These are phyloP conservation scores for Proteles cristata DNA, from an alignment of 2,113 vertebrate species.

Conservation along the genomic window DNA sequence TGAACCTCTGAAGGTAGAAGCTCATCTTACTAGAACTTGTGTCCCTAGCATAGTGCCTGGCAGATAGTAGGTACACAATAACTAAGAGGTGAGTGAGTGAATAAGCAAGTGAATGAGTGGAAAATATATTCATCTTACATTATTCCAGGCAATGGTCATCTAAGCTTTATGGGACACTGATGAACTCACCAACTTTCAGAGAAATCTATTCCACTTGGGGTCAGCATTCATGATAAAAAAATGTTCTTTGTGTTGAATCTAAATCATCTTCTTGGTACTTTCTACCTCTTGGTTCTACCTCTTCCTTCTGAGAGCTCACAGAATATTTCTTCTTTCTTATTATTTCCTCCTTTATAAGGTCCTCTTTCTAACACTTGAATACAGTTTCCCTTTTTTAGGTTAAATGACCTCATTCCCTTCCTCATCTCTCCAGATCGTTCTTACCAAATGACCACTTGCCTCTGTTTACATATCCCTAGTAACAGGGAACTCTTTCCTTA, in stretches of 20 bases:
- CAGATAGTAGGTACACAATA: not conserved
- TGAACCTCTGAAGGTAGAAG: not conserved
- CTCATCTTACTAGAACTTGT: not conserved
- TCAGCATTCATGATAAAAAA: not conserved
- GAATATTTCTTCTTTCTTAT: not conserved
- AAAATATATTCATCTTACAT: not conserved
- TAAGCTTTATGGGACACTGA: not conserved
- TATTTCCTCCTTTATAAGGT: not conserved
- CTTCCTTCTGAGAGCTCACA: not conserved
- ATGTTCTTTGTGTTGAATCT: not conserved
- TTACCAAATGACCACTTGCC: not conserved
- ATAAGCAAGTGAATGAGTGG: not conserved
- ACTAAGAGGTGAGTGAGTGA: not conserved
- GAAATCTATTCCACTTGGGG: not conserved
- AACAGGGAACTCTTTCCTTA: not conserved
- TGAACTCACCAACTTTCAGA: not conserved
- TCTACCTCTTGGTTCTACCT: not conserved
- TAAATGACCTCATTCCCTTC: not conserved
- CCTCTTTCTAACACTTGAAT: constrained; percentile 2
- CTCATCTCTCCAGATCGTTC: not conserved
- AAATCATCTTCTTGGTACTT: not conserved
- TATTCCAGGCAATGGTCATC: not conserved
- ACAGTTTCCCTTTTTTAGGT: not conserved
- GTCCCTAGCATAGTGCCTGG: not conserved
- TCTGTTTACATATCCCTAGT: not conserved